Conservation (phyloP, 2,113 vertebrate genomes). For the Coracopsis vasa region DNA sequence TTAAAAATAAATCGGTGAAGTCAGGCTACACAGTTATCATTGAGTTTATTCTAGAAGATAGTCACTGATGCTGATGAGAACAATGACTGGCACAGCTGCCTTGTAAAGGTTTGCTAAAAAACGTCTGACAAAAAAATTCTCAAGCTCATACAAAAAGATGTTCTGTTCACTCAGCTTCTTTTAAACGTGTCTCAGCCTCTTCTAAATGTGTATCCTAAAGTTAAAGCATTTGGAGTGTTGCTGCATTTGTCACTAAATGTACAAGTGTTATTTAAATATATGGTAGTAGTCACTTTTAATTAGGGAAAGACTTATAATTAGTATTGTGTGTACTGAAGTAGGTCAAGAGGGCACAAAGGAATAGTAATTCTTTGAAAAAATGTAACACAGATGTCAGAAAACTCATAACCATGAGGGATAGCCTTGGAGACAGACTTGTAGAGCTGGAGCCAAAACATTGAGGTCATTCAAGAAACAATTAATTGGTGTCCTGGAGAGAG, state of each 20-base stretch:
- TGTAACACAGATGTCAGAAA: conserved; percentile 70
- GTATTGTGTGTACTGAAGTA: neutral
- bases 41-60: neutral
- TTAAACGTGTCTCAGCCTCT: neutral
- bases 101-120: neutral
- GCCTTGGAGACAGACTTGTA: conserved; percentile 42
- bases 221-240: neutral
- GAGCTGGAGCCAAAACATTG: conserved; percentile 53
- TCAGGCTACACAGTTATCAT: neutral
- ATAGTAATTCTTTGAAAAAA: conserved; percentile 42
- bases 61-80: neutral
- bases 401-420: conserved; percentile 48
- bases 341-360: conserved; percentile 47
- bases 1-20: neutral
- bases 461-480: conserved; percentile 48
- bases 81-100: neutral
- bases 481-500: conserved; percentile 55
- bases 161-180: neutral
- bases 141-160: neutral
- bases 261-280: neutral
- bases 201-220: neutral
- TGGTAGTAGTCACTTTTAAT: neutral
- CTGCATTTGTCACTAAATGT: neutral
- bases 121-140: neutral
- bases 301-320: conserved; percentile 20